Conservation (phyloP, 2,888 invertebrate species). For the Aleiodes leptofemur region DNA sequence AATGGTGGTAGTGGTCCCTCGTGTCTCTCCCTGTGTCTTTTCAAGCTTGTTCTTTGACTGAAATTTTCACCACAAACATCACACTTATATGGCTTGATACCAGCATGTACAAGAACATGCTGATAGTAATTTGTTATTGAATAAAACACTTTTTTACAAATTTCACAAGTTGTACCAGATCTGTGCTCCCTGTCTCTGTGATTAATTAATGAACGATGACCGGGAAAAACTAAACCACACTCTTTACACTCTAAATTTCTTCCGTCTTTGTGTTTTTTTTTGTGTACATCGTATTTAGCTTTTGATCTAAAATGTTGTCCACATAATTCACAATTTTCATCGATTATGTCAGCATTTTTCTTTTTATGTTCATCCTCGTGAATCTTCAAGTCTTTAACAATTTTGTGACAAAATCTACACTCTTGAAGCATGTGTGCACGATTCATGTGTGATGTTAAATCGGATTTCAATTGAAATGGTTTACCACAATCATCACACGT, state of each 20-base stretch:
- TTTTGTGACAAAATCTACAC: constrained; percentile 60
- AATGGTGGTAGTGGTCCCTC: constrained; percentile 61
- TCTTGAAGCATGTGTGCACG: constrained; percentile 54
- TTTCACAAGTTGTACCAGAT: constrained; percentile 54
- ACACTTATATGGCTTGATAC: constrained; percentile 67
- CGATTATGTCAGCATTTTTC: constrained; percentile 36
- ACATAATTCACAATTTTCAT: constrained; percentile 56
- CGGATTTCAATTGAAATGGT: constrained; percentile 57
- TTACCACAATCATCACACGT: constrained; percentile 57
- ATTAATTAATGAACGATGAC: constrained; percentile 47
- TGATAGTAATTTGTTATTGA: constrained; percentile 64
- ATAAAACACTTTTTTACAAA: constrained; percentile 62
- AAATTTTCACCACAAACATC: constrained; percentile 65
- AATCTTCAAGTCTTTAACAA: constrained; percentile 53
- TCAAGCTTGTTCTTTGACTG: constrained; percentile 64
- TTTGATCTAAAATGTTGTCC: constrained; percentile 53
- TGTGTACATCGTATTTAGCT: constrained; percentile 56
- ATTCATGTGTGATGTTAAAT: constrained; percentile 57
- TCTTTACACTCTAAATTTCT: constrained; percentile 52
- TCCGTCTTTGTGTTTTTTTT: constrained; percentile 54
- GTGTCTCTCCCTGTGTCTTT: constrained; percentile 64
- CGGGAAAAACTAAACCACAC: constrained; percentile 48
- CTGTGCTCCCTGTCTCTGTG: constrained; percentile 52
- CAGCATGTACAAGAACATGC: constrained; percentile 67
- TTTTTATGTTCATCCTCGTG: constrained; percentile 59